Conservation (phyloP, 2,797 vertebrate species). For the Menidia menidia region DNA sequence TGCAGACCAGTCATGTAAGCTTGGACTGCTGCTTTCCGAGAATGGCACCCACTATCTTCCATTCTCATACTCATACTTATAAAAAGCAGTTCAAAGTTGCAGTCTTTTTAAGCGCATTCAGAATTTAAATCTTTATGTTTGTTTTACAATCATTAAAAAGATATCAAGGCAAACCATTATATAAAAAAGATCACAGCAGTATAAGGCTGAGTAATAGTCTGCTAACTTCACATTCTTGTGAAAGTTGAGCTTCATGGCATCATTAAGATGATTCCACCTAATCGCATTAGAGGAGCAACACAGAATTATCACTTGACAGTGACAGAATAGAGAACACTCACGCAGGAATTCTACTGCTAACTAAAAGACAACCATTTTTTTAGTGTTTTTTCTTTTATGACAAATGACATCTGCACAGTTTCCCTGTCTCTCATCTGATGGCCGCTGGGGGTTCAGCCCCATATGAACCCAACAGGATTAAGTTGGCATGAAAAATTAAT, state of each 20-base stretch:
- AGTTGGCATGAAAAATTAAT: no score
- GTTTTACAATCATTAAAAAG: background rate
- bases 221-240: slow-evolving; percentile 25
- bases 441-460: no score
- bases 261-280: slow-evolving; percentile 66
- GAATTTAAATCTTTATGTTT: no score
- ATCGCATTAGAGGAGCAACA: slow-evolving; percentile 67
- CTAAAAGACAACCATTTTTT: background rate
- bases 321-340: slow-evolving; percentile 20
- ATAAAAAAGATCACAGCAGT: slow-evolving; percentile 9
- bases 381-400: background rate
- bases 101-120: background rate
- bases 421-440: no score
- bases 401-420: background rate
- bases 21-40: slow-evolving; percentile 17
- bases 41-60: slow-evolving; percentile 47
- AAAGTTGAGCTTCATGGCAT: slow-evolving; percentile 51
- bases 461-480: no score
- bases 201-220: slow-evolving; percentile 27
- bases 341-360: slow-evolving; percentile 11
- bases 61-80: slow-evolving; percentile 38
- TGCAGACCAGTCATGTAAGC: slow-evolving; percentile 35
- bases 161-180: background rate
- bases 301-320: slow-evolving; percentile 59
- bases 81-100: background rate